Base-by-base conservation (phyloP, 1,140 invertebrate species). In the Drosophila parabipectinata region DNA sequence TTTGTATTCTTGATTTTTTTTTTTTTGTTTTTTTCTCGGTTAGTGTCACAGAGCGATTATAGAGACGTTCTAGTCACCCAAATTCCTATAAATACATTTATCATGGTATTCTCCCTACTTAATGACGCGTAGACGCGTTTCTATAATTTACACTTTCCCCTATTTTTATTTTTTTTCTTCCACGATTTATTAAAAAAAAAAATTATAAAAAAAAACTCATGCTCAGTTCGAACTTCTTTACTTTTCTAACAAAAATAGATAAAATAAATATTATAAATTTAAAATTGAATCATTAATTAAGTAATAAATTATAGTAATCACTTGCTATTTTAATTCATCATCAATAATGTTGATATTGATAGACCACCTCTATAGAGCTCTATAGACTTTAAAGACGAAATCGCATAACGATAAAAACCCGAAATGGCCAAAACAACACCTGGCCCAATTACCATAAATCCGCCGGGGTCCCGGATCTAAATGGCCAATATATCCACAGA, bases 51-150 rank as follows among this genome's bases (percentile, higher is more conserved):
- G 66, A 59, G 82, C 83, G 78, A 79, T 85, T 88, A 82, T 82
- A 82, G 79, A 78, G 82, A 68, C 72, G 83, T 87, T 73, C 85
- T 64, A 87, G 82, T 87, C 79, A 83, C 79, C 82, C 82, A 88
- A 88, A 88, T 87, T 82, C 62, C 82, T 87, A 87, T 88, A 87
- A 87, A 87, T 87, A 87, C 69, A 87, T 82, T 87, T 88, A 87
- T 87, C 85, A 87, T 87, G 83, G 82, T 87, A 87, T 87, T 87
- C 82, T 87, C 83, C 83, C 82, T 75, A 75, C 79, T 88, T 82
- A 87, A 88, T 87, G 82, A 87, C 81, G 80, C 80, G 80, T 77
- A 64, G 81, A 84, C 80, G 60, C 76, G 60, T 73, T 80, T 84
- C 80, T 83, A 85, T 85, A 84, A 84, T 85, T 84, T 84, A 87